These are phyloP conservation scores for Hystrix cristata DNA, from an alignment of 2,113 vertebrate species.

Conservation along the genomic window DNA sequence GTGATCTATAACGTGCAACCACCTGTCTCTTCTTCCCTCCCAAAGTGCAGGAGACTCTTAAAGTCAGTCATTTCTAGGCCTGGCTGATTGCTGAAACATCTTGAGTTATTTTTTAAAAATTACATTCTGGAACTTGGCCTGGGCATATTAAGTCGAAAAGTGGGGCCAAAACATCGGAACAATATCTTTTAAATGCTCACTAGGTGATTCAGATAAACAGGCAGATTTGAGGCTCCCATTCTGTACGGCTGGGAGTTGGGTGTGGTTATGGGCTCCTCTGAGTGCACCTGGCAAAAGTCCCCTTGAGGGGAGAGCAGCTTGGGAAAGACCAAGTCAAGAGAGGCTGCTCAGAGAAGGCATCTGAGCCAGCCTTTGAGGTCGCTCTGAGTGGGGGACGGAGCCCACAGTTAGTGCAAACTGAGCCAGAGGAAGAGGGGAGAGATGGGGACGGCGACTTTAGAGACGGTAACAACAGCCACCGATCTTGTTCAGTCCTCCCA, in stretches of 20 bases:
- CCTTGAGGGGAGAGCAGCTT: background rate
- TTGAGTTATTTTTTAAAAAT: constrained; percentile 28
- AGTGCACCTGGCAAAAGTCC: background rate
- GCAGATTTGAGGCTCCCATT: background rate
- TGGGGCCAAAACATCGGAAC: background rate
- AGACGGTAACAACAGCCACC: background rate
- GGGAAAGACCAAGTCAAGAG: background rate
- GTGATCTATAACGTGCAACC: background rate
- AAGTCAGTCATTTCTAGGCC: constrained; percentile 1
- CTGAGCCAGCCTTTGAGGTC: background rate
- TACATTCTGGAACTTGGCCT: background rate
- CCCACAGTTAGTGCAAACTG: background rate
- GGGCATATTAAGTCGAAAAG: background rate
- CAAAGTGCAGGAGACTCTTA: background rate
- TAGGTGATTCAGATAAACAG: background rate
- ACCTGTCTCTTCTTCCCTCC: background rate
- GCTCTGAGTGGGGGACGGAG: background rate
- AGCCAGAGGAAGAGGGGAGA: background rate
- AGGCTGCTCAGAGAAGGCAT: background rate
- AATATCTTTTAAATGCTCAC: background rate
- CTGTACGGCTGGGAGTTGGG: background rate
- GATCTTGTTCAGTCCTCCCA: background rate
- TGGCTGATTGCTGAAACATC: constrained; percentile 5
- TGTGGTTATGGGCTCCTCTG: background rate
- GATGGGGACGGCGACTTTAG: background rate